Conservation (phyloP, 2,888 invertebrate genomes). For the Xanthia icteritia region DNA sequence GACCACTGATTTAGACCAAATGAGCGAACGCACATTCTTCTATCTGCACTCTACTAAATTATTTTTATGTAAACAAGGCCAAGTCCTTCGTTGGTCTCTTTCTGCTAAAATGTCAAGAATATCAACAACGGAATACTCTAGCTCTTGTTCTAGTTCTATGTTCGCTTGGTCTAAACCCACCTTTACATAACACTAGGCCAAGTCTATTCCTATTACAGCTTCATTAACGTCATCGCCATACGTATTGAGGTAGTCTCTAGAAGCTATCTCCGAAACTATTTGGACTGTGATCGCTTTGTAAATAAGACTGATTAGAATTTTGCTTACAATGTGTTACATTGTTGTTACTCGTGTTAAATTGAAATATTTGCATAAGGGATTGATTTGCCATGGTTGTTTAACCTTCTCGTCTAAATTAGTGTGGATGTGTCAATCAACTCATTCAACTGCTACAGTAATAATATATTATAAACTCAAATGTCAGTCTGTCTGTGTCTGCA, state of each 20-base stretch:
- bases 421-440: conserved; percentile 17
- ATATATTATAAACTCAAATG: conserved; percentile 26
- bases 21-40: no score
- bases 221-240: conserved; percentile 39
- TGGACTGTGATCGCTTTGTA: conserved; percentile 29
- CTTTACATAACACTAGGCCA: conserved; percentile 30
- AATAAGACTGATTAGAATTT: conserved; percentile 30
- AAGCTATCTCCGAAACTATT: conserved; percentile 32
- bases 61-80: no score
- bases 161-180: no score
- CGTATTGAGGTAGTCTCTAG: conserved; percentile 52
- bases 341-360: conserved; percentile 22
- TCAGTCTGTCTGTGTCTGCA: not conserved
- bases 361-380: conserved; percentile 9
- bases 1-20: no score
- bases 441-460: not conserved
- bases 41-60: no score
- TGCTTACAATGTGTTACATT: conserved; percentile 24
- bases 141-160: no score
- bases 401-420: conserved; percentile 1
- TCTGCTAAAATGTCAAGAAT: no score
- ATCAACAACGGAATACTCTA: no score
- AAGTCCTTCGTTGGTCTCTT: no score
- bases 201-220: conserved; percentile 44
- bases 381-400: conserved; percentile 21